Percentiles rank a stretch among this genome's conserved stretches.
phyloP scores from a whole-genome alignment of 2,113 vertebrate genomes.

The Coptodon rendalli region DNA sequence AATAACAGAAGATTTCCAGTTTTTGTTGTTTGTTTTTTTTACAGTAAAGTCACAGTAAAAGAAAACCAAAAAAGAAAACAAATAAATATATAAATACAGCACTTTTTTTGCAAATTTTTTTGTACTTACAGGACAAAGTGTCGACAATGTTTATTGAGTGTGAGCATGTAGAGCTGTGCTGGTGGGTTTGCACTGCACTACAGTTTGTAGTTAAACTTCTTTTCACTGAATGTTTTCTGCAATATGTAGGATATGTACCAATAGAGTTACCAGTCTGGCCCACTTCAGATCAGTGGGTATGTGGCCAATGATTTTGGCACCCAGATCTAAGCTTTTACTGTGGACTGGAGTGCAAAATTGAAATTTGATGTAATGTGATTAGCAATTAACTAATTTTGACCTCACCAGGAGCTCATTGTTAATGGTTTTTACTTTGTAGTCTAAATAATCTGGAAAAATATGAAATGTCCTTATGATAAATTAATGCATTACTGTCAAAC shows the following conservation, averaged over 20 bases:
- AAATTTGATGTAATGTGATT: background rate
- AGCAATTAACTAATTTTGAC: background rate
- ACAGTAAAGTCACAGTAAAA: background rate
- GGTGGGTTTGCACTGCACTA: background rate
- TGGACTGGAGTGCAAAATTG: background rate
- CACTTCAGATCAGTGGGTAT: fast-evolving
- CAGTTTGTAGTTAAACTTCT: background rate
- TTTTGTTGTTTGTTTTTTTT: background rate
- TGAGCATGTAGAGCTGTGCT: background rate
- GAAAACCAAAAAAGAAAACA: background rate
- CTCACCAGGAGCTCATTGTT: background rate
- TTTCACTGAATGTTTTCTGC: background rate
- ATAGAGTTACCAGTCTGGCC: fast-evolving
- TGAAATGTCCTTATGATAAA: fast-evolving
- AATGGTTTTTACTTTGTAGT: background rate
- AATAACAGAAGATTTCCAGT: background rate
- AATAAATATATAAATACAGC: background rate
- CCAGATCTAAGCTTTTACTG: fast-evolving
- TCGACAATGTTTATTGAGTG: fast-evolving
- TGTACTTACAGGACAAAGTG: background rate
- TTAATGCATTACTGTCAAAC: background rate
- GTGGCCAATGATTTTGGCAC: fast-evolving
- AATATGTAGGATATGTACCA: fast-evolving
- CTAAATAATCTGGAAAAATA: background rate
- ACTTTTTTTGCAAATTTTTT: background rate